Base-by-base conservation (phyloP, 2,113 vertebrate genomes). In the Suncus etruscus region DNA sequence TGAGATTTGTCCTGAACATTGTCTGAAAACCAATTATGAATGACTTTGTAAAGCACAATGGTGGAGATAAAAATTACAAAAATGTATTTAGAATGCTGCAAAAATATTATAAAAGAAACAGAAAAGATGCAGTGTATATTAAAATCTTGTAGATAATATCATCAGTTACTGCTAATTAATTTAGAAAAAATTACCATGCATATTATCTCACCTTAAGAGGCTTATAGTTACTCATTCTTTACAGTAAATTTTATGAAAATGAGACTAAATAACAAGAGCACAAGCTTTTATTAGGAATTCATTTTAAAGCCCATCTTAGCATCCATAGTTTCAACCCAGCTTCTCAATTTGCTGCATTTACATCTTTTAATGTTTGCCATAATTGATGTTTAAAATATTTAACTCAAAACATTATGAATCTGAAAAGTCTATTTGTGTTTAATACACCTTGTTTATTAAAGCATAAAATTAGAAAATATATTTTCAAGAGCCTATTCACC, bases 381-480 rank as follows among this genome's bases (percentile, higher is more conserved):
- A 95, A 95, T 79, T 90, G 73, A 80, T 93, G 86, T 86, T 96
- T 86, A 91, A 95, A 95, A 89, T 93, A 90, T 93, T 94, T 93
- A 92, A 93, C 76, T 93, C 77, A 83, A 95, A 65, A 74, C 69
- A 81, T 54, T 88, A 7, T 83, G 65, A 95, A 47, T 93, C 68
- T 90, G 86, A 94, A 95, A 94, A 96, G 93, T 95, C 93, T 88
- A 96, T 95, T 86, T 95, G 45, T 80, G 69, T 88, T 94, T 95
- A 94, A 96, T 93, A 91, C 50, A 90, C 76, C 83, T 90, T 96
- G 94, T 95, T 94, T 95, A 95, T 90, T 94, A 96, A 96, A 96
- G 93, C 94, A 95, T 96, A 95, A 96, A 95, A 96, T 95, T 95
- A 95, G 90, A 93, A 96, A 96, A 93, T 15, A 72, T 58, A 79